Evolutionary conservation across 2,797 vertebrate genomes (phyloP).

Genomic region (Salarias fasciatus): DNA sequence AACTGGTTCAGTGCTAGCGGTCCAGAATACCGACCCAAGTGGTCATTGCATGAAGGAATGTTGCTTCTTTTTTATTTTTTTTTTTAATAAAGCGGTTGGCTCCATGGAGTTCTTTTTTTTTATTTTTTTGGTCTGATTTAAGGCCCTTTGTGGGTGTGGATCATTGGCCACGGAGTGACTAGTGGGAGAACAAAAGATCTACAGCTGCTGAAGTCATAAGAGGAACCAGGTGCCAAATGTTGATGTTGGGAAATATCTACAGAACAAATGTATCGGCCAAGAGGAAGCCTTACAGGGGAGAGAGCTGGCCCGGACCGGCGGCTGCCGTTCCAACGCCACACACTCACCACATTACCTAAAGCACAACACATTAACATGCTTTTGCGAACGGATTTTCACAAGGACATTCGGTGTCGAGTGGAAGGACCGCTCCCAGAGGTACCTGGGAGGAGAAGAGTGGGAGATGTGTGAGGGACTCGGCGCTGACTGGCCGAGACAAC

Average conservation of each 20-base stretch:
- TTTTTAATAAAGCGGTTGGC: constrained; percentile 66
- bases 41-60: constrained; percentile 78
- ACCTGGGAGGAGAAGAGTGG: constrained; percentile 41
- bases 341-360: constrained; percentile 35
- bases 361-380: constrained; percentile 42
- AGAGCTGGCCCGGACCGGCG: constrained; percentile 46
- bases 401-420: constrained; percentile 47
- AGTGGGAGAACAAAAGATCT: constrained; percentile 81
- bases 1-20: constrained; percentile 50
- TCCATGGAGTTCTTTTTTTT: constrained; percentile 43
- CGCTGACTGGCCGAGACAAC: constrained; percentile 55
- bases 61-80: constrained; percentile 53
- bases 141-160: constrained; percentile 77
- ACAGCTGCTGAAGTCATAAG: constrained; percentile 83
- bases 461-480: constrained; percentile 51
- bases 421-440: constrained; percentile 48
- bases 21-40: constrained; percentile 58
- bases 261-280: constrained; percentile 68
- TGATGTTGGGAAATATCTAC: constrained; percentile 81
- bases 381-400: constrained; percentile 45
- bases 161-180: constrained; percentile 72
- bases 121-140: constrained; percentile 68
- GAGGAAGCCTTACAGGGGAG: constrained; percentile 50
- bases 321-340: constrained; percentile 56
- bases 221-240: constrained; percentile 83